Base-by-base conservation (phyloP, 2,797 vertebrate genomes). In the Triplophysa bombifrons region DNA sequence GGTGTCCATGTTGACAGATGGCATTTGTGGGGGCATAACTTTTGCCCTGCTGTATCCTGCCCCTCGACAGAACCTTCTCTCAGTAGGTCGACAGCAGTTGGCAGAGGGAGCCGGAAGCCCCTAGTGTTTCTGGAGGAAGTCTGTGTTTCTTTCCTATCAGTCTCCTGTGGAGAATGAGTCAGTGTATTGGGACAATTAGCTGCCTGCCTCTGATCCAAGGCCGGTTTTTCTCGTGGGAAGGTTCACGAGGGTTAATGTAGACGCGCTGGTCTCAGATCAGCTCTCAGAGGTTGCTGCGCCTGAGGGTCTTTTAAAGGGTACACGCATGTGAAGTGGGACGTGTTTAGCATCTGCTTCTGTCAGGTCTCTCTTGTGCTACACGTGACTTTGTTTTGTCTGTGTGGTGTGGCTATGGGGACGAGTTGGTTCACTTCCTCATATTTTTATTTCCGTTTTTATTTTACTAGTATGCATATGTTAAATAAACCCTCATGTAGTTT, bases 111-210 rank as follows among this genome's bases (percentile, higher is more conserved):
- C 84, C 90, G 91, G 93, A 94, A 93, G 90, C 90, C 89, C 90
- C 91, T 83, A 87, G 88, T 87, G 92, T 89, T 92, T 84, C 84
- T 82, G 84, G 84, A 91, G 89, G 90, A 93, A 93, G 89, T 87
- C 79, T 90, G 88, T 90, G 80, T 88, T 83, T 86, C 51, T 87
- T 88, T 85, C 90, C 83, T 85, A 88, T 84, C 89, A 88, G 88
- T 88, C 85, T 83, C 85, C 85, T 84, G 86, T 87, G 86, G 89
- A 85, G 78, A 76, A 38, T 85, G 80, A 85, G 83, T 85, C 84
- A 80, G 84, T 84, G 22, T 80, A 84, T 83, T 86, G 67, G 83
- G 71, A 34, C 68, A 69, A 46, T 56, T 82, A 80, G 75, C 87
- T 50, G 80, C 68, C 50, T 80, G 69, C 69, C 55, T 79, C 77